These are phyloP conservation scores for Lucinisca nassula DNA, from an alignment of 2,888 invertebrate species.

Conservation along the genomic window DNA sequence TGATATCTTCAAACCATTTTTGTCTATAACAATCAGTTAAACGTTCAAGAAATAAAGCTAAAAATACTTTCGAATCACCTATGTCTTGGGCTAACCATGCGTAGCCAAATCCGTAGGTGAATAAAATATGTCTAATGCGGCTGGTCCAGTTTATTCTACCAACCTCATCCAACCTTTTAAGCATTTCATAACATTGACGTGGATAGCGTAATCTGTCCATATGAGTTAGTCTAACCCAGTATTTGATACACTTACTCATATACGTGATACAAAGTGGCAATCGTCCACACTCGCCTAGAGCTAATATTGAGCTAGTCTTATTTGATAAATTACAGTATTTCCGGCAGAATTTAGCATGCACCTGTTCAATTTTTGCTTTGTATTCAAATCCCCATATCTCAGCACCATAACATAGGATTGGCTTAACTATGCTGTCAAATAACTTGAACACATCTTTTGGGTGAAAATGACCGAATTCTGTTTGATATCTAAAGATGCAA, in stretches of 20 bases:
- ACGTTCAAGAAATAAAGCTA: no score
- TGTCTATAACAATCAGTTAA: no score
- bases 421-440: slow-evolving; percentile 3
- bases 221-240: not conserved
- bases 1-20: no score
- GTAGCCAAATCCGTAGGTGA: no score
- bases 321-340: not conserved
- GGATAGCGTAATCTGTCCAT: not conserved
- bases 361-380: not conserved
- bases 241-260: not conserved
- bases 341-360: not conserved
- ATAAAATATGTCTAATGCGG: no score
- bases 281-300: not conserved
- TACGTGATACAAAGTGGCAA: not conserved
- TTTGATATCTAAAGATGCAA: not conserved
- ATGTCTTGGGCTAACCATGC: no score
- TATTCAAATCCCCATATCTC: slow-evolving; percentile 10
- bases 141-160: not conserved
- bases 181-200: not conserved
- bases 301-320: not conserved
- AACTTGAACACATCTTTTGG: not conserved
- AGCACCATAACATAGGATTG: not conserved
- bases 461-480: not conserved
- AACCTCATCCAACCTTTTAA: not conserved
- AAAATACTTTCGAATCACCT: no score